These are phyloP conservation scores for Pseudopipra pipra DNA, from an alignment of 2,113 vertebrate genomes.

Conservation along the genomic window DNA sequence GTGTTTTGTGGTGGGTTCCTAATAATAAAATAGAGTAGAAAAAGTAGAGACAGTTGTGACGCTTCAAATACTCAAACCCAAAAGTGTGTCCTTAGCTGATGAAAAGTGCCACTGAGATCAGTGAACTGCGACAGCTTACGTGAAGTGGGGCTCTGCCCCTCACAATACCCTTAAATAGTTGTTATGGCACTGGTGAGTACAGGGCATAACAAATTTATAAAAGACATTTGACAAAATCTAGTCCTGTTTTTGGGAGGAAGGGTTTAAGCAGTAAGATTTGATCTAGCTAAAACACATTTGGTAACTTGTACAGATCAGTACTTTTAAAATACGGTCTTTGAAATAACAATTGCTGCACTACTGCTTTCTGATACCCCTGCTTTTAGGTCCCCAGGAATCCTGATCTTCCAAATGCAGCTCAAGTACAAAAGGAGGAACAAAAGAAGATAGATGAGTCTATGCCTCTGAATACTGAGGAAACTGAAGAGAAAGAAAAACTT, in stretches of 20 bases:
- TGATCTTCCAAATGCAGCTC: slow-evolving; percentile 82
- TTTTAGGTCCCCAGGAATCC: slow-evolving; percentile 84
- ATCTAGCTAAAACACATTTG: neutral
- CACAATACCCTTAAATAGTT: accelerated
- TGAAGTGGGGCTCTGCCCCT: neutral
- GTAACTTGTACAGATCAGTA: neutral
- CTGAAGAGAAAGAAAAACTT: slow-evolving; percentile 87
- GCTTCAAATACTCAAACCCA: neutral
- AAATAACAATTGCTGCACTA: neutral
- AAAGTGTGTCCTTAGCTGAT: neutral
- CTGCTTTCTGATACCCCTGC: neutral
- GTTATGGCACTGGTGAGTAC: neutral
- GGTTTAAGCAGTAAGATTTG: neutral
- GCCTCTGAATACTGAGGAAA: slow-evolving; percentile 82
- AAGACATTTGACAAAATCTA: neutral
- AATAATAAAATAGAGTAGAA: neutral
- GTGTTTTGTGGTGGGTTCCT: neutral
- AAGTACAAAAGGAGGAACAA: slow-evolving; percentile 87
- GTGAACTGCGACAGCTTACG: neutral
- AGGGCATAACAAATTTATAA: neutral
- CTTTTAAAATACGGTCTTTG: neutral
- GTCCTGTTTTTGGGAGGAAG: neutral
- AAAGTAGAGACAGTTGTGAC: neutral
- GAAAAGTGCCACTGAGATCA: neutral
- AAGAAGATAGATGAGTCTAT: slow-evolving; percentile 88